These are phyloP conservation scores for Myotis davidii DNA, from an alignment of 2,113 vertebrate genomes.

Conservation along the genomic window DNA sequence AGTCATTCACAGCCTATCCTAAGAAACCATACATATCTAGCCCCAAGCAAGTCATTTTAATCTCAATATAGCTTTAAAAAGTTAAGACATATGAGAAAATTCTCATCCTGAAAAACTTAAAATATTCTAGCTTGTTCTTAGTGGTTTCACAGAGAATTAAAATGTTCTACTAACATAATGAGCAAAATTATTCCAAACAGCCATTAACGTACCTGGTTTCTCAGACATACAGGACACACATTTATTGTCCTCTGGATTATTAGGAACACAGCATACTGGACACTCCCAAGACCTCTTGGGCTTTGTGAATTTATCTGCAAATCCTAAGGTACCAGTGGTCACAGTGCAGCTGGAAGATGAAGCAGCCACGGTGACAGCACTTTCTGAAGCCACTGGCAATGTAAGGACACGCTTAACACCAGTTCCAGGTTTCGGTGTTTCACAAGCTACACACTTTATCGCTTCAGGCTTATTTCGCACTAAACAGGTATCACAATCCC, in stretches of 20 bases:
- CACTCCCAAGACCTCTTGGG: constrained; percentile 95
- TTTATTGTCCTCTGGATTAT: constrained; percentile 91
- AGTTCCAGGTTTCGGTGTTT: constrained; percentile 95
- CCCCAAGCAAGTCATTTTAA: neutral
- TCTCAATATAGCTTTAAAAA: constrained; percentile 30
- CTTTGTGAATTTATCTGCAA: constrained; percentile 94
- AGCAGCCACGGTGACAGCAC: constrained; percentile 74
- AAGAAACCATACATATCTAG: neutral
- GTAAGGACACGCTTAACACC: constrained; percentile 91
- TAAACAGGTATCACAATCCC: constrained; percentile 98
- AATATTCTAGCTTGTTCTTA: neutral
- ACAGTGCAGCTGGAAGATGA: constrained; percentile 81
- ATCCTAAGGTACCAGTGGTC: constrained; percentile 85
- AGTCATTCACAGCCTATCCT: neutral
- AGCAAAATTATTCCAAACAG: constrained; percentile 34
- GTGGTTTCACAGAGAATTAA: neutral
- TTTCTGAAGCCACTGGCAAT: constrained; percentile 85
- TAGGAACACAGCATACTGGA: constrained; percentile 90
- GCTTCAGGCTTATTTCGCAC: constrained; percentile 95
- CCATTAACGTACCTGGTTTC: constrained; percentile 88
- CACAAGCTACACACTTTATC: constrained; percentile 95
- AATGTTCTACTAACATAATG: neutral
- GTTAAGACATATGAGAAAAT: neutral
- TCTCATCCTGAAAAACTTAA: neutral
- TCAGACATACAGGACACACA: constrained; percentile 92